Evolutionary conservation across 1,140 invertebrate species (phyloP).

Genomic region (Lordiphosa mommai): DNA sequence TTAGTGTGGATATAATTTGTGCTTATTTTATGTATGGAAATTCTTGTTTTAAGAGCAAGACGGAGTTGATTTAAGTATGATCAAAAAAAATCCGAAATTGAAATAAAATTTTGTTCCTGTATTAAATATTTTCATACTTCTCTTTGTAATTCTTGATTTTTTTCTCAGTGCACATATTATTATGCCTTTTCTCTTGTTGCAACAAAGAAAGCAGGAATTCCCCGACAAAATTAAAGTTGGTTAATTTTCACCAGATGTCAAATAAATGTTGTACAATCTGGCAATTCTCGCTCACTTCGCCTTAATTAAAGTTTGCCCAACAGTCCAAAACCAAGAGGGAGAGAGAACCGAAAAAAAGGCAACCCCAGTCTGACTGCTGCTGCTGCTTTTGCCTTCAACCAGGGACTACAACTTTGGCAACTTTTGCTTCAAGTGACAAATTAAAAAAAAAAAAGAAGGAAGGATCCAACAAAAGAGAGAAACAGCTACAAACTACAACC

Average conservation of each 20-base stretch:
- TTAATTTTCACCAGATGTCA: constrained; percentile 25
- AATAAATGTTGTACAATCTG: constrained; percentile 7
- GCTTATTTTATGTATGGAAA: too few relatives aligned
- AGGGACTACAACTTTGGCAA: constrained; percentile 60
- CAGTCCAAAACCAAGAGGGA: constrained; percentile 20
- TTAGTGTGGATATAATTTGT: too few relatives aligned
- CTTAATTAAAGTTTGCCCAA: constrained; percentile 56
- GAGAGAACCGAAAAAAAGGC: constrained; percentile 21
- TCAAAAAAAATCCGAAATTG: too few relatives aligned
- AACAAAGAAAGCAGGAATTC: not conserved
- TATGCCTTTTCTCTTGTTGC: not conserved
- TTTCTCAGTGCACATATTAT: not conserved
- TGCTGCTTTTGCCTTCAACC: not conserved
- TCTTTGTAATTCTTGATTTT: too few relatives aligned
- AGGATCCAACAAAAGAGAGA: constrained; percentile 29
- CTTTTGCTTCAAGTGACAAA: constrained; percentile 76
- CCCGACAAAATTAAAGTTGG: constrained; percentile 4
- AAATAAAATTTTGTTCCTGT: too few relatives aligned
- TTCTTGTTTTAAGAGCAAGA: too few relatives aligned
- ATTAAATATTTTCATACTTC: too few relatives aligned
- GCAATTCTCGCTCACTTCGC: constrained; percentile 34
- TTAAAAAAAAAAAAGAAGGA: constrained; percentile 62
- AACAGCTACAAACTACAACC: constrained; percentile 23
- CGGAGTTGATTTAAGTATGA: too few relatives aligned
- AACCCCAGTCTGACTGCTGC: constrained; percentile 13